A percentile compares a stretch with the other conserved stretches of the same genome.
Conservation (phyloP, 2,888 invertebrate genomes). For the Ormyrus labotus region DNA sequence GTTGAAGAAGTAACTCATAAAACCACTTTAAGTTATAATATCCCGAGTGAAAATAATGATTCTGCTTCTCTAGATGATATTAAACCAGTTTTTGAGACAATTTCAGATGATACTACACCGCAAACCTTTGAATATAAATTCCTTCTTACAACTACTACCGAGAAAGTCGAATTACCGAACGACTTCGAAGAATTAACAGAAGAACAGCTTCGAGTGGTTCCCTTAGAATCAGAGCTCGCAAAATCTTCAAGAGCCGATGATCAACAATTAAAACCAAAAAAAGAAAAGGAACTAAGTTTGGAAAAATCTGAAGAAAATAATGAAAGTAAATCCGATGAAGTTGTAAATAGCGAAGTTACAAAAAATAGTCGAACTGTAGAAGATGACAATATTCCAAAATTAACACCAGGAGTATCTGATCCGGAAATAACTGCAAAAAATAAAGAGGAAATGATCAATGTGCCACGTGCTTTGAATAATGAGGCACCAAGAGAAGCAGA, state of each 20-base stretch:
- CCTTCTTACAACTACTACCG: slow-evolving; percentile 62
- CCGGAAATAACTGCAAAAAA: slow-evolving; percentile 20
- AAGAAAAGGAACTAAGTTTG: slow-evolving; percentile 62
- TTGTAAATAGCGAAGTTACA: slow-evolving; percentile 3
- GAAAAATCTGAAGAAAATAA: slow-evolving; percentile 7
- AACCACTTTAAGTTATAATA: slow-evolving; percentile 24
- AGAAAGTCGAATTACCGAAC: slow-evolving; percentile 50
- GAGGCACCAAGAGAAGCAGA: slow-evolving; percentile 7
- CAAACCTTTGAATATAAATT: slow-evolving; percentile 65
- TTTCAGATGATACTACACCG: slow-evolving; percentile 67
- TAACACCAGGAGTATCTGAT: slow-evolving; percentile 34
- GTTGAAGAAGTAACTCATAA: slow-evolving; percentile 26
- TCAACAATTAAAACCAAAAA: slow-evolving; percentile 53
- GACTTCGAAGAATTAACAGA: slow-evolving; percentile 62
- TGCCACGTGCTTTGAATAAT: background rate
- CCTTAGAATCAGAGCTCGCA: slow-evolving; percentile 64
- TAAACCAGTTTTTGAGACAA: slow-evolving; percentile 70
- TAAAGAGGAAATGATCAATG: background rate
- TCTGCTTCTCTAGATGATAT: slow-evolving; percentile 57
- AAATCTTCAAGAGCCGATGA: slow-evolving; percentile 58
- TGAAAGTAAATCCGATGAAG: background rate
- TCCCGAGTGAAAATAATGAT: slow-evolving; percentile 17
- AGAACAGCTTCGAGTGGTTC: slow-evolving; percentile 67
- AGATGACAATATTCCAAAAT: slow-evolving; percentile 56
- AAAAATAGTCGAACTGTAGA: slow-evolving; percentile 48